Conservation (phyloP, 2,797 vertebrate species). For the Crossoptilon crossoptilon region DNA sequence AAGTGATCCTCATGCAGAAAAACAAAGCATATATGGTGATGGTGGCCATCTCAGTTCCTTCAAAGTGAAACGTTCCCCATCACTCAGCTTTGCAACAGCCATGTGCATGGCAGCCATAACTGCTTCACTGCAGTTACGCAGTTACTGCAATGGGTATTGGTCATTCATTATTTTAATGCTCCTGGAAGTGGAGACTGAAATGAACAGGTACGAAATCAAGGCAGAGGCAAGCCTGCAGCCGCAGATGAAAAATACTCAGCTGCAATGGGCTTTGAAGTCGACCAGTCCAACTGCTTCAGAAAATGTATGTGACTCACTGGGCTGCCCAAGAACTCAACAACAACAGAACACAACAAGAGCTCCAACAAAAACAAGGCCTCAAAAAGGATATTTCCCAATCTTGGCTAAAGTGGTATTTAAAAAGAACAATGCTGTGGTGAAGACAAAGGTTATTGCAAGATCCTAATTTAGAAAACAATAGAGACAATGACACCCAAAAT, state of each 20-base stretch:
- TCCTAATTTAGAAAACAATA: neutral
- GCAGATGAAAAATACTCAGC: neutral
- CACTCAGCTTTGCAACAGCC: neutral
- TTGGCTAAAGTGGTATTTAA: neutral
- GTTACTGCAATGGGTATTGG: too few relatives aligned
- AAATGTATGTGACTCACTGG: neutral
- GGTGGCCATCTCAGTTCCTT: neutral
- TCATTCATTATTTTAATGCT: neutral
- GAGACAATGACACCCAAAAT: rapidly evolving
- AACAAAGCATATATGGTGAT: rapidly evolving
- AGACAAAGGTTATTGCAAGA: neutral
- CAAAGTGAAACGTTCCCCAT: neutral
- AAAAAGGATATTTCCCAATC: neutral
- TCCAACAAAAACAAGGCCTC: neutral
- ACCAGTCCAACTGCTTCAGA: neutral
- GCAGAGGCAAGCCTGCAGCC: neutral
- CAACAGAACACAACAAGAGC: neutral
- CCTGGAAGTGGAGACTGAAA: neutral
- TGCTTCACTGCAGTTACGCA: neutral
- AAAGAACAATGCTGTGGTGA: rapidly evolving
- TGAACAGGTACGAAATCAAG: neutral
- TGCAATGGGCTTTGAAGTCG: neutral
- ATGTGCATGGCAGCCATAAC: neutral
- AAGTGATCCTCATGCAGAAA: neutral
- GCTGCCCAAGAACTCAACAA: neutral